Conservation (phyloP, 2,888 invertebrate genomes). For the Xiphydria camelus region DNA sequence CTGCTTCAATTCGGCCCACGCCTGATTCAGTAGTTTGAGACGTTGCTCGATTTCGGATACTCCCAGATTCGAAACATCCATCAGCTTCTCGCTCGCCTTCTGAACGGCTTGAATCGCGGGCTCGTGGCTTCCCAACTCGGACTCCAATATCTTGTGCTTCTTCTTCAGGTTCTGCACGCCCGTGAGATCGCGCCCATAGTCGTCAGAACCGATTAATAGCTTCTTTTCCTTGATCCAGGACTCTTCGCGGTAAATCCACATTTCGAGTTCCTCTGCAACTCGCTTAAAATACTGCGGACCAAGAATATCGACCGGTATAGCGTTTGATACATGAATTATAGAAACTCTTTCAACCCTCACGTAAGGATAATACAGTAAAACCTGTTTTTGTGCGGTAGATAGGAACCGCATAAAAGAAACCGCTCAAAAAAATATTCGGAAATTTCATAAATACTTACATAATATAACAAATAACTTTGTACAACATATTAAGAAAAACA, state of each 20-base stretch:
- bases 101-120: conserved; percentile 94
- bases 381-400: too few relatives aligned
- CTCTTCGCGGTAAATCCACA: conserved; percentile 99
- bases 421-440: too few relatives aligned
- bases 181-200: conserved; percentile 96
- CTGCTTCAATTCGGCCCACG: conserved; percentile 92
- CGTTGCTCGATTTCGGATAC: conserved; percentile 91
- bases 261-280: conserved; percentile 98
- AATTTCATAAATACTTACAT: too few relatives aligned
- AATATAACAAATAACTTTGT: too few relatives aligned
- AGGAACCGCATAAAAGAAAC: too few relatives aligned
- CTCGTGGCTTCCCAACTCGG: conserved; percentile 96
- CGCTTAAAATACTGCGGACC: conserved; percentile 90
- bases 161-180: conserved; percentile 98
- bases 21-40: conserved; percentile 81
- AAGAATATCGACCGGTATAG: conserved; percentile 20
- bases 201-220: conserved; percentile 93
- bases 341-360: too few relatives aligned
- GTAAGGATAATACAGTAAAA: too few relatives aligned
- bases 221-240: conserved; percentile 99
- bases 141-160: conserved; percentile 98
- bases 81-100: conserved; percentile 86
- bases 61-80: conserved; percentile 91
- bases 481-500: too few relatives aligned
- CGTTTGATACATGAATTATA: background rate